These are phyloP conservation scores for Subanguina moxae DNA, from an alignment of 1,140 invertebrate species.

Conservation along the genomic window DNA sequence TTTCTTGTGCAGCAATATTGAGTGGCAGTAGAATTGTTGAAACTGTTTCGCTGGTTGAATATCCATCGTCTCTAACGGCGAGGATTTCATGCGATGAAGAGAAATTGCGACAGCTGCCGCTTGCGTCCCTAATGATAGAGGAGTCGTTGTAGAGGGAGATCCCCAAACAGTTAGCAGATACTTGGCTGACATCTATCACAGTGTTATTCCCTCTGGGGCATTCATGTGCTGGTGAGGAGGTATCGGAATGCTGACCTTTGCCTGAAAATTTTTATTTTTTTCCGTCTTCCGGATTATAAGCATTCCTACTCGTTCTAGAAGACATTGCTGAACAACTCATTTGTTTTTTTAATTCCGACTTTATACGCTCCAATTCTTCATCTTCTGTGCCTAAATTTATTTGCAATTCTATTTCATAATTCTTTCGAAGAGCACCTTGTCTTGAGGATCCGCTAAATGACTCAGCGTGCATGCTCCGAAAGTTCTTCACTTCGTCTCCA, in stretches of 20 bases:
- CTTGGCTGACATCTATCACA: too few relatives aligned
- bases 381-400: not conserved
- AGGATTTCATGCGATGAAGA: not conserved
- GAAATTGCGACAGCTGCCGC: not conserved
- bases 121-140: not conserved
- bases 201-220: too few relatives aligned
- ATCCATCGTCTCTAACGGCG: not conserved
- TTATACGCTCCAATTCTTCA: slow-evolving; percentile 3
- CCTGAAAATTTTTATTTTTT: too few relatives aligned
- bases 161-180: not conserved
- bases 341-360: not conserved
- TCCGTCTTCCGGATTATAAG: not conserved
- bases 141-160: slow-evolving; percentile 2
- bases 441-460: not conserved
- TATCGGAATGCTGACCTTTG: too few relatives aligned
- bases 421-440: not conserved
- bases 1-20: too few relatives aligned
- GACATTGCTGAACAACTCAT: not conserved
- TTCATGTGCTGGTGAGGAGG: too few relatives aligned
- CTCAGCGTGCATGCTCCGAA: not conserved
- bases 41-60: slow-evolving; percentile 1
- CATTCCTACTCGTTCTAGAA: not conserved
- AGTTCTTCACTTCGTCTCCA: slow-evolving; percentile 1
- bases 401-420: not conserved
- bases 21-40: not conserved